Percentiles rank a stretch among this genome's conserved stretches.
Evolutionary conservation across 2,113 vertebrate genomes (phyloP).

Genomic region (Actenoides hombroni): DNA sequence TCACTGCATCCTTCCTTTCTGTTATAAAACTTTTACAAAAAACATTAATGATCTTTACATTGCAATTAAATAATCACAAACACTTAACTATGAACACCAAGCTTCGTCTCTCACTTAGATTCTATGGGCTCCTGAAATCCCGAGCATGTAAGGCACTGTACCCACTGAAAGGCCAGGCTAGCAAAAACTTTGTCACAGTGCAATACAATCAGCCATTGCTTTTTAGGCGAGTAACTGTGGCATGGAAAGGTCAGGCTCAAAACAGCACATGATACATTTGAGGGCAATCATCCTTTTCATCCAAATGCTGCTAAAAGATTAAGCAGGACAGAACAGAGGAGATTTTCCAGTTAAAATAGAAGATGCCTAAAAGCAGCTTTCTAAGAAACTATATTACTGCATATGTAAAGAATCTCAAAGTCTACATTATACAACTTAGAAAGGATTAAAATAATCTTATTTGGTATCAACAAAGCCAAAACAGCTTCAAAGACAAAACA

Average conservation of each 20-base stretch:
- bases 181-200: background rate
- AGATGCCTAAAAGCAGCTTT: background rate
- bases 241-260: background rate
- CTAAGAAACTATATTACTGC: background rate
- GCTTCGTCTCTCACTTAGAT: background rate
- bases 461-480: background rate
- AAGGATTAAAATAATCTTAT: background rate
- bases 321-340: background rate
- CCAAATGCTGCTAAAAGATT: background rate
- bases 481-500: background rate
- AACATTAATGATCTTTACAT: too few relatives aligned
- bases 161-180: background rate
- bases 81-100: background rate
- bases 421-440: background rate
- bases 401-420: background rate
- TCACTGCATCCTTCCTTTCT: background rate
- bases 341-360: background rate
- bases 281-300: background rate
- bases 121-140: background rate
- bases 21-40: background rate
- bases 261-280: background rate
- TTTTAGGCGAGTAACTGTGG: background rate
- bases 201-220: background rate
- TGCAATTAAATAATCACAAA: background rate
- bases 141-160: background rate